Evolutionary conservation across 2,797 vertebrate species (phyloP).

Genomic region (Intellagama lesueurii): DNA sequence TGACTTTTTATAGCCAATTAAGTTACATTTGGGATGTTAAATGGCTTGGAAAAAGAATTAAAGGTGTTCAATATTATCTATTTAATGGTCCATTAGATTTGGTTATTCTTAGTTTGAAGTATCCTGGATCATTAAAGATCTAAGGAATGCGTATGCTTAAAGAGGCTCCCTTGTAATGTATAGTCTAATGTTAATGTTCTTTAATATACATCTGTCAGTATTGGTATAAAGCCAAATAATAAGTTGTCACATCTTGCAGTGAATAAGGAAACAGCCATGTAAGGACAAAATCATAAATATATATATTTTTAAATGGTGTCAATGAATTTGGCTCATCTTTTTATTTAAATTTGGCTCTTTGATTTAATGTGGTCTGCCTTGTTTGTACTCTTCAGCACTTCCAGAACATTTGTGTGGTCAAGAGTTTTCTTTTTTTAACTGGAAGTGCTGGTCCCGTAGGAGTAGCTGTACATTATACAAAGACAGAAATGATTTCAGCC

Average conservation of each 20-base stretch:
- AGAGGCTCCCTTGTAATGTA: conserved; percentile 19
- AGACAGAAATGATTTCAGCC: too few relatives aligned
- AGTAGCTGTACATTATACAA: too few relatives aligned
- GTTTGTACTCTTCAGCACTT: too few relatives aligned
- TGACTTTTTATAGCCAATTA: conserved; percentile 68
- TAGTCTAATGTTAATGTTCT: conserved; percentile 27
- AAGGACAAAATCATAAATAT: neutral
- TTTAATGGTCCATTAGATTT: conserved; percentile 79
- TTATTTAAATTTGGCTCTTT: neutral
- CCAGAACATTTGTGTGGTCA: too few relatives aligned
- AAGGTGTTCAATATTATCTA: conserved; percentile 75
- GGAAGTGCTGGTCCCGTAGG: too few relatives aligned
- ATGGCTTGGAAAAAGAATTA: conserved; percentile 76
- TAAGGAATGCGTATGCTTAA: conserved; percentile 45
- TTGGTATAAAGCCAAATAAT: neutral
- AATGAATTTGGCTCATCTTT: neutral
- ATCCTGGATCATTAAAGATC: conserved; percentile 66
- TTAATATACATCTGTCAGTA: neutral
- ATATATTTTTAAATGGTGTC: neutral
- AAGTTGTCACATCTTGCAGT: neutral
- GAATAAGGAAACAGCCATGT: conserved; percentile 2
- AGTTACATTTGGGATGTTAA: conserved; percentile 73
- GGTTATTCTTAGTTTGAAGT: conserved; percentile 71
- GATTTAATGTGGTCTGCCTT: too few relatives aligned
- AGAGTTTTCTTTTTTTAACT: too few relatives aligned